Conservation (phyloP, 2,113 vertebrate species). For the Oreochromis aureus region DNA sequence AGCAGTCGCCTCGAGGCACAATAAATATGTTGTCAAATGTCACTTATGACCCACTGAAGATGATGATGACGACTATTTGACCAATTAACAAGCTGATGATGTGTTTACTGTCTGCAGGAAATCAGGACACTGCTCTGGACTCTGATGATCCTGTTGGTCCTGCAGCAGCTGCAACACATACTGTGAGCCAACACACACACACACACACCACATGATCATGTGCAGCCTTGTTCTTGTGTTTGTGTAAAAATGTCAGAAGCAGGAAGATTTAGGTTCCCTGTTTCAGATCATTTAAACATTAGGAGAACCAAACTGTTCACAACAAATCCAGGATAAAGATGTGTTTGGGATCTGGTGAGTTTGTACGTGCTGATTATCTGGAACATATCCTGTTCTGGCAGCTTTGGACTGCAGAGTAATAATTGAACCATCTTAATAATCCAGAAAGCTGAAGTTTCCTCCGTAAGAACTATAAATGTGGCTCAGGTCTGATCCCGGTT, state of each 20-base stretch:
- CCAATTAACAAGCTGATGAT: background rate
- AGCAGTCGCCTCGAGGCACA: background rate
- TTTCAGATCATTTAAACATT: background rate
- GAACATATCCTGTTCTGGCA: background rate
- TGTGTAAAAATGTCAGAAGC: background rate
- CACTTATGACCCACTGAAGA: background rate
- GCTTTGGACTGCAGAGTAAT: background rate
- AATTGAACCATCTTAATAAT: background rate
- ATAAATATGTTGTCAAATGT: background rate
- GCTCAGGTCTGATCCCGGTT: background rate
- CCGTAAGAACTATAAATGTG: background rate
- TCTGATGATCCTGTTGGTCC: background rate
- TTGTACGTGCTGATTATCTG: background rate
- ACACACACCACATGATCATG: background rate
- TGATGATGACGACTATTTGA: background rate
- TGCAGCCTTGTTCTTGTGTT: background rate
- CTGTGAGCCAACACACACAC: background rate
- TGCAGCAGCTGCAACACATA: conserved; percentile 24
- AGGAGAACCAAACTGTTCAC: background rate
- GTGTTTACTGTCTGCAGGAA: conserved; percentile 26
- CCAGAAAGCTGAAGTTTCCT: background rate
- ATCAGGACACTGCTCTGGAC: conserved; percentile 14
- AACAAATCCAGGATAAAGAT: background rate
- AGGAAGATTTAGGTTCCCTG: background rate
- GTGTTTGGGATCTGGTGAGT: background rate